These are phyloP conservation scores for Acronicta aceris DNA, from an alignment of 2,888 invertebrate genomes.

Conservation along the genomic window DNA sequence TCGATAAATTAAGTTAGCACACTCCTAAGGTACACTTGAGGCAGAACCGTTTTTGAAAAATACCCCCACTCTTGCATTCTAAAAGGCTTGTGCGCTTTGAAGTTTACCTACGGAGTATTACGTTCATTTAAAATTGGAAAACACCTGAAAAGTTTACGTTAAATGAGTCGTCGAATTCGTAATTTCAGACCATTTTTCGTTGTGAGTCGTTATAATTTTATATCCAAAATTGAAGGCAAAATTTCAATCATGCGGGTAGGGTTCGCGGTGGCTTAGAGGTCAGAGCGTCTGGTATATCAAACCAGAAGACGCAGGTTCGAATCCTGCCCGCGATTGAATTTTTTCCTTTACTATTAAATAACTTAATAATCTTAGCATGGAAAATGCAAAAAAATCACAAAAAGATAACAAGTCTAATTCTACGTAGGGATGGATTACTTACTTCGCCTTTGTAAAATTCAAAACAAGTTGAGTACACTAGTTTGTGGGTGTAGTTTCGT, in stretches of 20 bases:
- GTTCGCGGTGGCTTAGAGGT: no score
- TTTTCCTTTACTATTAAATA: no score
- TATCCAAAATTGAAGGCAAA: no score
- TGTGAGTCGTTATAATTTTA: neutral
- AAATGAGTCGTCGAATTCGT: constrained; percentile 5
- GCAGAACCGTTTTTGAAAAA: constrained; percentile 37
- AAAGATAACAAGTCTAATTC: no score
- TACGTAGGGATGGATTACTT: neutral
- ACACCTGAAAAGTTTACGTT: constrained; percentile 11
- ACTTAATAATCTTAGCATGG: no score
- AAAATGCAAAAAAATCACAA: no score
- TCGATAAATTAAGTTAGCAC: constrained; percentile 68
- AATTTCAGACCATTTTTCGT: constrained; percentile 5
- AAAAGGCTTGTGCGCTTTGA: constrained; percentile 14
- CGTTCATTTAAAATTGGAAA: constrained; percentile 15
- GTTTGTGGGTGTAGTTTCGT: constrained; percentile 3
- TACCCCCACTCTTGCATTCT: constrained; percentile 18
- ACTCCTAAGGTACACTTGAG: constrained; percentile 37
- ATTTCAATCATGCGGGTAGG: no score
- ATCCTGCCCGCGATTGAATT: no score
- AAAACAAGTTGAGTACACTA: constrained; percentile 22
- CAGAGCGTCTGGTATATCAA: no score
- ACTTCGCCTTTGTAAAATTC: constrained; percentile 4
- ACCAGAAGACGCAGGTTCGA: no score
- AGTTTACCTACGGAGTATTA: constrained; percentile 9